A percentile compares a stretch with the other conserved stretches of the same genome.
Conservation (phyloP, 2,113 vertebrate species). For the Coreoperca whiteheadi region DNA sequence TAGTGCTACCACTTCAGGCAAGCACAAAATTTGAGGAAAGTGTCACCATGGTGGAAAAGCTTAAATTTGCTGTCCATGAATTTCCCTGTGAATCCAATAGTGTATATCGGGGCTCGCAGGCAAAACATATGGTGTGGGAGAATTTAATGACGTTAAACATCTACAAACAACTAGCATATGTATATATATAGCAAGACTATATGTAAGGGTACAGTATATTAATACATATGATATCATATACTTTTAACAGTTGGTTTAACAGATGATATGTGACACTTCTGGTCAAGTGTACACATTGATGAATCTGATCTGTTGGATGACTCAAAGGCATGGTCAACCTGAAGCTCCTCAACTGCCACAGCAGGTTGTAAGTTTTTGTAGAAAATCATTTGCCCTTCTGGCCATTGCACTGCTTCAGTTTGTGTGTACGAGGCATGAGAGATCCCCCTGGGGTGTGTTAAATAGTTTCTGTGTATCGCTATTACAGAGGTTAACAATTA, state of each 20-base stretch:
- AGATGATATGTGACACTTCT: not conserved
- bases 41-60: no score
- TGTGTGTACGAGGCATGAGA: slow-evolving; percentile 14
- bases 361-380: slow-evolving; percentile 5
- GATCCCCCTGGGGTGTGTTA: slow-evolving; percentile 73
- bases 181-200: no score
- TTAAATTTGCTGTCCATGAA: no score
- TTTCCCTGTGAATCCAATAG: no score
- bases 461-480: slow-evolving; percentile 79
- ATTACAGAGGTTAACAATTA: slow-evolving; percentile 85
- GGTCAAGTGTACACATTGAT: not conserved
- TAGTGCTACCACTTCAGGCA: no score
- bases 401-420: not conserved
- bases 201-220: no score
- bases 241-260: not conserved
- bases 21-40: no score
- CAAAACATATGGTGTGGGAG: no score
- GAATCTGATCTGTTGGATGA: slow-evolving; percentile 18
- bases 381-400: slow-evolving; percentile 42
- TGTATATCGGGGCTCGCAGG: no score
- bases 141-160: no score
- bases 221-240: no score
- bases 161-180: no score
- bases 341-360: not conserved
- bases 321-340: not conserved